Evolutionary conservation across 2,113 vertebrate species (phyloP).

Genomic region (Fregetta grallaria): DNA sequence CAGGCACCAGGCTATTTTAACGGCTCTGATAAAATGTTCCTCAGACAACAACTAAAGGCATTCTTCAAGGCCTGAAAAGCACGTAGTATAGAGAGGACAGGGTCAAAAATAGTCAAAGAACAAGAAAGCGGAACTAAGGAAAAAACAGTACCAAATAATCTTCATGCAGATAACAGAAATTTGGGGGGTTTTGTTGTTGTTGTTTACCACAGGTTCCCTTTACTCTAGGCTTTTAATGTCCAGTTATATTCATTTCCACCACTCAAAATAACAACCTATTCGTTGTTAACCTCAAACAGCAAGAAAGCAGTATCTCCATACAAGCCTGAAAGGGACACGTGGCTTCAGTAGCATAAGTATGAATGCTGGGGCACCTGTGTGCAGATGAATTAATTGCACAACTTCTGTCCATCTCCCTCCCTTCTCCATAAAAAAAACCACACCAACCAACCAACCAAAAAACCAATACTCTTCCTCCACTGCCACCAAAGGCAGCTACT

Average conservation of each 20-base stretch:
- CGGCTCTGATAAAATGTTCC: neutral
- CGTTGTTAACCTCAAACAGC: neutral
- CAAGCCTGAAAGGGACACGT: fast-evolving
- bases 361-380: neutral
- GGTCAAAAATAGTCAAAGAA: neutral
- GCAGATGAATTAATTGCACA: neutral
- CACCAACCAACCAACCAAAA: neutral
- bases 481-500: neutral
- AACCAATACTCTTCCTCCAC: neutral
- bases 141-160: neutral
- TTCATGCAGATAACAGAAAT: neutral
- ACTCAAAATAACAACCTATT: neutral
- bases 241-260: neutral
- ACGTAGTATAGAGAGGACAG: neutral
- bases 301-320: neutral
- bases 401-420: neutral
- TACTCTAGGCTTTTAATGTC: neutral
- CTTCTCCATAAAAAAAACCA: neutral
- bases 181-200: neutral
- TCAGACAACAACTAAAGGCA: neutral
- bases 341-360: neutral
- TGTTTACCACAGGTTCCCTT: neutral
- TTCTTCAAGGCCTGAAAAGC: neutral
- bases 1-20: neutral
- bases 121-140: neutral